Base-by-base conservation (phyloP, 2,113 vertebrate species). In the Ornithorhynchus anatinus region DNA sequence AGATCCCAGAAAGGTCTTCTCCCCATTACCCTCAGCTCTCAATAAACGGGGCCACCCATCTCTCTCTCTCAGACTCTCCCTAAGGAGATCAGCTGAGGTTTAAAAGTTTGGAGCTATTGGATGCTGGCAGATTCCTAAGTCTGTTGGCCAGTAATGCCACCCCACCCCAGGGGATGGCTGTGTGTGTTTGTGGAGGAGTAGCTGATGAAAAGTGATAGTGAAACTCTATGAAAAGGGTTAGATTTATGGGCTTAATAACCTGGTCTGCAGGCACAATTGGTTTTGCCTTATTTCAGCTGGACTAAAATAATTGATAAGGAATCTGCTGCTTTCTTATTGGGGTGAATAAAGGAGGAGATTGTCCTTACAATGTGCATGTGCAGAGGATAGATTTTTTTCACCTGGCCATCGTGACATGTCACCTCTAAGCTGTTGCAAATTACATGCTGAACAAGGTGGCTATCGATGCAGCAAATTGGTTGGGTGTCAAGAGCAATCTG, bases 291-390 rank as follows among this genome's bases (percentile, higher is more conserved):
- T n/a, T n/a, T n/a, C n/a, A n/a, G n/a, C n/a, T n/a, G n/a, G n/a
- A n/a, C n/a, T n/a, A n/a, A n/a, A n/a, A n/a, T n/a, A n/a, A n/a
- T 8, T 2, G 29, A 20, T 8, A 40, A 27, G 45, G n/a, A 48
- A 44, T 38, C 13, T 0, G 25, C 11, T 0, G 0, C n/a, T 42
- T 56, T 58, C 23, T 25, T 29, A 16, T 8, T 12, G 12, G 9
- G 0, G 4, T 58, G 58, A 27, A 29, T 19, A 44, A 15, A 29
- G 52, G 66, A 0, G 1, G 22, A 16, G 23, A 29, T 50, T 17
- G 15, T 22, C 32, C 22, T 37, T 10, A 5, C 4, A 39, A 69
- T 53, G 23, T 37, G 62, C n/a, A n/a, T n/a, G n/a, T n/a, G n/a
- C n/a, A 33, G 3, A 7, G 43, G 12, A 14, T 25, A 1, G 10